phyloP scores from a whole-genome alignment of 2,888 invertebrate genomes.

The Sphinx pinastri region DNA sequence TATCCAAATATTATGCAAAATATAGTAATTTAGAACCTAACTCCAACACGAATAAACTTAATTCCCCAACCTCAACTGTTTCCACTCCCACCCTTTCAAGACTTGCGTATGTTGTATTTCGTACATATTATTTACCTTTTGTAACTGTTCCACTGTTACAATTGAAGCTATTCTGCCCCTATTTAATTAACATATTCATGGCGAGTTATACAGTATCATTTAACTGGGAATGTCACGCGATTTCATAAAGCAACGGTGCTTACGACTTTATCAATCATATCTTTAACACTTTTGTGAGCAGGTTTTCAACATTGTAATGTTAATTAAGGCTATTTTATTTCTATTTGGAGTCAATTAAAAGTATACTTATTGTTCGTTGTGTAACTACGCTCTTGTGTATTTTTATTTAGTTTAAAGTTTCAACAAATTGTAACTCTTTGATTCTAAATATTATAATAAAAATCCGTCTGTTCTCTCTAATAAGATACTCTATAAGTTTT shows the following conservation, averaged over 20 bases:
- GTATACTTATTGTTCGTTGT: no score
- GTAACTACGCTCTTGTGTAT: no score
- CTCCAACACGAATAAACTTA: no score
- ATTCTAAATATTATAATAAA: no score
- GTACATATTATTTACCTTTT: neutral
- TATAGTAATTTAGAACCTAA: no score
- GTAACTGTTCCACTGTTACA: neutral
- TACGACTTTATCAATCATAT: slow-evolving; percentile 20
- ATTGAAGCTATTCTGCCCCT: slow-evolving; percentile 8
- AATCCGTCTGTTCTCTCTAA: no score
- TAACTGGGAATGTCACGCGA: slow-evolving; percentile 19
- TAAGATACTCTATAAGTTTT: no score
- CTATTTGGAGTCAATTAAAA: neutral
- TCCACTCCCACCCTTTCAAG: no score
- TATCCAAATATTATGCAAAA: no score
- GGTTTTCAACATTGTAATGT: neutral
- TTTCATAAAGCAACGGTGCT: slow-evolving; percentile 12
- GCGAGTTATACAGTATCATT: slow-evolving; percentile 9
- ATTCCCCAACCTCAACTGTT: no score
- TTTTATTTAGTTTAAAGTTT: no score
- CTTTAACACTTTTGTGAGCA: slow-evolving; percentile 21
- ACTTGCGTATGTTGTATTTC: neutral
- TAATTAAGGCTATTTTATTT: neutral
- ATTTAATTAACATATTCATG: slow-evolving; percentile 19
- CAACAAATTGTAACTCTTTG: no score